Base-by-base conservation (phyloP, 2,888 invertebrate genomes). In the Eulithis prunata region DNA sequence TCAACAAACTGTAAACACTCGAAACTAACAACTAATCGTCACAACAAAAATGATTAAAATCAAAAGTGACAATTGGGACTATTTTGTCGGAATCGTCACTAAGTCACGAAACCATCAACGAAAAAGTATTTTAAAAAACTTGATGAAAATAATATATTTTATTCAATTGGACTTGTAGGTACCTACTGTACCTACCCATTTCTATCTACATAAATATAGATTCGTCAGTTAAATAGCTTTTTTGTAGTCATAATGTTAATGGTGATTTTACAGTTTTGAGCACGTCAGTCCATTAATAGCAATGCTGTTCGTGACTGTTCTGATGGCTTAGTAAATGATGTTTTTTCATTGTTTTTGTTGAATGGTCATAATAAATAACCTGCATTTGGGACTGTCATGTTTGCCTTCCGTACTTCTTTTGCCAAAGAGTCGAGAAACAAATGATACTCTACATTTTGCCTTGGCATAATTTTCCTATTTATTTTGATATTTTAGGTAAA, bases 221-320 rank as follows among this genome's bases (percentile, higher is more conserved):
- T 32, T 32, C 32, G 62, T 72, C 69, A 69, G 69, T 73, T 76
- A 71, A 76, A 78, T 67, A 75, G 76, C 67, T 75, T 79, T 84
- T 85, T 84, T 84, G 76, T 82, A 71, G 77, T 78, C 81, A 81
- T 81, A 75, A 86, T 85, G 84, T 74, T 75, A 77, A 91, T 91
- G 89, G 87, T 88, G 89, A 91, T 91, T 90, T 91, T 88, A 91
- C 90, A 91, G 91, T 91, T 90, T 88, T 84, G 87, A 89, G 86
- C 91, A 91, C 91, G 92, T 87, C 90, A 91, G 87, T 90, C 88
- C 88, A 88, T 91, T 89, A 89, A 83, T 76, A 78, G 80, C 81
- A 79, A 82, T 83, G 78, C 80, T 71, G 77, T 89, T 86, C 92
- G 92, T 92, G 92, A 91, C 91, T 89, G 73, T 74, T 72, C 68